A percentile compares a stretch with the other conserved stretches of the same genome.
These are phyloP conservation scores for Melozone crissalis DNA, from an alignment of 2,113 vertebrate species.

Conservation along the genomic window DNA sequence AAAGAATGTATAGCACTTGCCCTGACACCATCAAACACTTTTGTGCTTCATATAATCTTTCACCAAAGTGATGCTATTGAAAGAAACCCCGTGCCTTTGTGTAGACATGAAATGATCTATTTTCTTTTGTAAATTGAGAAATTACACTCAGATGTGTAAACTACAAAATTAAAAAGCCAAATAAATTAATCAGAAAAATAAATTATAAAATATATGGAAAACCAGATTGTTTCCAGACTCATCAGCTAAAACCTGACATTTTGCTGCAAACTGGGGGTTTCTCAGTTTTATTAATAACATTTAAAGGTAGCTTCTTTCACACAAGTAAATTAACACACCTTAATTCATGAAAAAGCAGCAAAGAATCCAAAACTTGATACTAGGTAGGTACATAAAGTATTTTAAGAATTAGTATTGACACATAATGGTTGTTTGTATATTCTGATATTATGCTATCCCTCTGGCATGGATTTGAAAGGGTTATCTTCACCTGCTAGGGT, in stretches of 20 bases:
- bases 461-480: neutral
- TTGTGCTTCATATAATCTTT: neutral
- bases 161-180: neutral
- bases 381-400: neutral
- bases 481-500: neutral
- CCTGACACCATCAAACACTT: slow-evolving; percentile 52
- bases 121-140: neutral
- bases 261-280: neutral
- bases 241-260: neutral
- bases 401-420: neutral
- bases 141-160: neutral
- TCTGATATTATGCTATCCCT: neutral
- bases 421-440: neutral
- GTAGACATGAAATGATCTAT: neutral
- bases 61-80: neutral
- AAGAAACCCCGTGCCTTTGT: neutral
- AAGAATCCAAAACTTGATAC: neutral
- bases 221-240: neutral
- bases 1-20: slow-evolving; percentile 53
- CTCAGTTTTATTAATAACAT: neutral
- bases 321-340: neutral
- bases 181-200: neutral
- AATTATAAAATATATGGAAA: neutral
- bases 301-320: neutral
- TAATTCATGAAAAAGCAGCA: neutral